These are phyloP conservation scores for Sander lucioperca DNA, from an alignment of 2,113 vertebrate genomes.

Conservation along the genomic window DNA sequence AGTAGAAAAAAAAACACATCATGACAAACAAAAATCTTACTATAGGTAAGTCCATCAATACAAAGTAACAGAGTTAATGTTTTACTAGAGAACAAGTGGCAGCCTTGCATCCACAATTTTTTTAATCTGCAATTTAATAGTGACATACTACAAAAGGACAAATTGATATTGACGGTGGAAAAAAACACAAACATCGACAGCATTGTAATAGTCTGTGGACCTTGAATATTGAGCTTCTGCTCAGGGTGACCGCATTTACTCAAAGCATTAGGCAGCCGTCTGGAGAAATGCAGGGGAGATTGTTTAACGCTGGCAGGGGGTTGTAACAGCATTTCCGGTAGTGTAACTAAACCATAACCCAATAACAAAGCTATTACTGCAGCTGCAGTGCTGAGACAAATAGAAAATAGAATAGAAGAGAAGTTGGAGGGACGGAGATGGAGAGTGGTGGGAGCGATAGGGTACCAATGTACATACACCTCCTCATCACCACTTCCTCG, in stretches of 20 bases:
- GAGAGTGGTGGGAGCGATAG: constrained; percentile 54
- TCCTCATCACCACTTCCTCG: constrained; percentile 75
- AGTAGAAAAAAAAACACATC: not conserved
- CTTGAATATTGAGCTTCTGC: constrained; percentile 67
- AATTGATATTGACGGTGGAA: constrained; percentile 48
- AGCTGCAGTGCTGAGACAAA: constrained; percentile 63
- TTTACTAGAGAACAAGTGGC: not conserved
- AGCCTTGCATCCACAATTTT: constrained; percentile 15
- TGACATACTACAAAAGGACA: constrained; percentile 50
- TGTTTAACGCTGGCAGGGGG: constrained; percentile 68
- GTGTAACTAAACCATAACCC: constrained; percentile 76
- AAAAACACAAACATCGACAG: constrained; percentile 34
- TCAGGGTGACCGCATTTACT: constrained; percentile 70
- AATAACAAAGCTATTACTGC: constrained; percentile 78
- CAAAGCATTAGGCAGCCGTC: constrained; percentile 68
- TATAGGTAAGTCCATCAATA: not conserved
- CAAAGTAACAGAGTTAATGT: constrained; percentile 1
- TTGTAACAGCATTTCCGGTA: constrained; percentile 71
- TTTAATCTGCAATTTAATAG: constrained; percentile 33
- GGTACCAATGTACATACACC: constrained; percentile 67
- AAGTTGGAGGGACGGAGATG: constrained; percentile 38
- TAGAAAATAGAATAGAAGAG: too few species aligned
- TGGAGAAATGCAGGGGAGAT: constrained; percentile 63
- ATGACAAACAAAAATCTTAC: not conserved
- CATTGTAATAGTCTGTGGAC: constrained; percentile 44